Base-by-base conservation (phyloP, 2,888 invertebrate genomes). In the Apodemia mormo region DNA sequence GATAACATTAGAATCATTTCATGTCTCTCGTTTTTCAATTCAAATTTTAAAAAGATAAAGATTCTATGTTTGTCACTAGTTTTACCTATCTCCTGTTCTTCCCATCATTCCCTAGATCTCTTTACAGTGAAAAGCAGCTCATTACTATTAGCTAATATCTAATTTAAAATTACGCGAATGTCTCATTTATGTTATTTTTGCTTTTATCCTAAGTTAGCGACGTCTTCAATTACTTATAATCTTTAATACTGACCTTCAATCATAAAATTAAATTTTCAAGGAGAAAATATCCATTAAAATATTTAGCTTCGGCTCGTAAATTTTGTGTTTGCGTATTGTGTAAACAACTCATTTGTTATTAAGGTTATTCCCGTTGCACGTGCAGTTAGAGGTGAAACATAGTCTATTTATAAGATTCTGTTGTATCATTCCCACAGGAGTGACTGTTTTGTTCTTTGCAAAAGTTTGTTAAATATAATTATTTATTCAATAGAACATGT, bases 331-430 rank as follows among this genome's bases (percentile, higher is more conserved):
- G 12, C 33, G 61, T 14, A 14, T 14, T 7, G 33, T 61, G 61
- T 61, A 33, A 61, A 61, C 61, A 61, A 61, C 58, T 61, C 33
- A 61, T 61, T 61, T 61, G 61, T 61, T 61, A 12, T 61, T 61
- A 58, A 30, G 33, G 61, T 61, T 61, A 33, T 33, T 61, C 33
- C 61, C 33, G 33, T 61, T 61, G 14, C 61, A 61, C 61, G 61
- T 61, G 61, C 61, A 61, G 61, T 30, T 33, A 30, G 33, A 12
- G 61, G 61, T 61, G 61, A 61, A 33, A 61, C 61, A 61, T 33
- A 61, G 14, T 33, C 61, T 61, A 61, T 61, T 30, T 61, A 61
- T 14, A 61, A 33, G 14, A 3, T 5, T 33, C 2, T 33, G 33
- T 61, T 33, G 61, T 61, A 33, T 33, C 61, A 61, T 61, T 61